These are phyloP conservation scores for Clunio marinus DNA, from an alignment of 2,888 invertebrate genomes.

Conservation along the genomic window DNA sequence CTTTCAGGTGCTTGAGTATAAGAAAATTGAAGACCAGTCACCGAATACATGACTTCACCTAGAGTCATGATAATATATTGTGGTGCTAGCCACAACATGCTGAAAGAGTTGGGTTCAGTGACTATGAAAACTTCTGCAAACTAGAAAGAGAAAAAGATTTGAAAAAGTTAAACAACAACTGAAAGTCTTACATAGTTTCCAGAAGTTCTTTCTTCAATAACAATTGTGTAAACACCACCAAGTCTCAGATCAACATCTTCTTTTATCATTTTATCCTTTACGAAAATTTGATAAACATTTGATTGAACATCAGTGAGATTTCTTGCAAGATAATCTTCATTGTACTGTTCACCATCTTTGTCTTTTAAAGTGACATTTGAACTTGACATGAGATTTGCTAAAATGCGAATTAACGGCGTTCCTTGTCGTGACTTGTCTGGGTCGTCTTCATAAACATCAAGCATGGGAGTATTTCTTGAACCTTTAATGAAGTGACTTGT, in stretches of 20 bases:
- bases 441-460: constrained; percentile 43
- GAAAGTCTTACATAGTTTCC: not conserved
- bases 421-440: constrained; percentile 47
- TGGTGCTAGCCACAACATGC: constrained; percentile 62
- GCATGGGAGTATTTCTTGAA: not conserved
- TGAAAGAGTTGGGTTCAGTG: constrained; percentile 62
- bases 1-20: constrained; percentile 81
- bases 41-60: constrained; percentile 54
- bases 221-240: constrained; percentile 62
- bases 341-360: not conserved
- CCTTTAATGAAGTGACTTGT: constrained; percentile 39
- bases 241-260: constrained; percentile 51
- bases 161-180: not conserved
- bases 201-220: constrained; percentile 46
- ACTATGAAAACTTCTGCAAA: not conserved
- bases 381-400: constrained; percentile 43
- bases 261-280: constrained; percentile 43
- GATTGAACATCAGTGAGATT: constrained; percentile 42
- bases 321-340: not conserved
- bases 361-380: not conserved
- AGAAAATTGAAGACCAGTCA: constrained; percentile 87
- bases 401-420: constrained; percentile 44
- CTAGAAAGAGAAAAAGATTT: not conserved
- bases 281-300: constrained; percentile 50
- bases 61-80: constrained; percentile 65